Evolutionary conservation across 2,888 invertebrate species (phyloP).

Genomic region (Vesta saturnalis): DNA sequence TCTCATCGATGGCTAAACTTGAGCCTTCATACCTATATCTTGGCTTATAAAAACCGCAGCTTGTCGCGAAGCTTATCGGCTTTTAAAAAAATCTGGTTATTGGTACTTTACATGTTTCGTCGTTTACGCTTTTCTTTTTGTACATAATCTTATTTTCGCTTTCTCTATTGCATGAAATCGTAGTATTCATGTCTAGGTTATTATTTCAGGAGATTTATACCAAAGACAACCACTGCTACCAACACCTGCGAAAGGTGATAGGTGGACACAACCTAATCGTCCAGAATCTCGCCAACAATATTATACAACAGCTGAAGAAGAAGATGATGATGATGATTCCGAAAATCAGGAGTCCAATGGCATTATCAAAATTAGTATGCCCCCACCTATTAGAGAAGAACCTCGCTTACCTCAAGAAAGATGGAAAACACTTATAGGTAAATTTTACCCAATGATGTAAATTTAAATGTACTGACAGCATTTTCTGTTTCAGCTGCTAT

Average conservation of each 20-base stretch:
- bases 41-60: neutral
- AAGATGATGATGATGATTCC: constrained; percentile 63
- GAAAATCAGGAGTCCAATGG: constrained; percentile 61
- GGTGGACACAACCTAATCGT: constrained; percentile 62
- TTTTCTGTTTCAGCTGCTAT: constrained; percentile 67
- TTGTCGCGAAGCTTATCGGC: neutral
- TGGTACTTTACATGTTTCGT: neutral
- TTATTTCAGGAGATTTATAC: constrained; percentile 64
- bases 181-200: neutral
- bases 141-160: neutral
- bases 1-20: neutral
- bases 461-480: too few relatives aligned
- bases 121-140: neutral
- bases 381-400: constrained; percentile 77
- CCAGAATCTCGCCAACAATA: constrained; percentile 58
- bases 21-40: neutral
- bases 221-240: constrained; percentile 70
- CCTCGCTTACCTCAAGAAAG: constrained; percentile 84
- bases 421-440: constrained; percentile 79
- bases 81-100: neutral
- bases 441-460: too few relatives aligned
- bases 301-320: constrained; percentile 63
- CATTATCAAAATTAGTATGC: constrained; percentile 71
- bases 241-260: constrained; percentile 62
- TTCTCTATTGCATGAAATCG: neutral